Evolutionary conservation across 2,888 invertebrate species (phyloP), one percentile per base, ranked within the genome.

Genomic region (Leucophora obtusa): DNA sequence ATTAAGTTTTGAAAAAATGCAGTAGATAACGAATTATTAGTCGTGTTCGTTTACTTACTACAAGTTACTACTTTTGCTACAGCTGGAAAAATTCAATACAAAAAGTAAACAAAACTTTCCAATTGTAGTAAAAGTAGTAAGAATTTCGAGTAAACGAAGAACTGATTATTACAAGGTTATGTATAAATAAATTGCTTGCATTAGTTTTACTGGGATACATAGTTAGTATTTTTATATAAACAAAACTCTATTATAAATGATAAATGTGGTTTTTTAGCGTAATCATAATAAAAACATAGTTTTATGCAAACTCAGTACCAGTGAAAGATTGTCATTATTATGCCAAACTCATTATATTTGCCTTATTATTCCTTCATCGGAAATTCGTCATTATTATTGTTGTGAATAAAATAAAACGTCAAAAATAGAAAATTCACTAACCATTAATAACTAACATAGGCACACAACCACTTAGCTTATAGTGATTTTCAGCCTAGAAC

Each of bases 221-320:
- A 14, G 38, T 11, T 11, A 11, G 38, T 38, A 28, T 7, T 28
- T 28, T 38, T 38, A 38, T 38, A 38, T 38, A 2, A 38, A 28
- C 50, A 50, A 69, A 76, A 18, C 21, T 71, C 70, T 53, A 65
- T 59, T 54, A 70, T 47, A 63, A 69, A 71, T 77, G 65, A 71
- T 77, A 59, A 5, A 65, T 77, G 65, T 38, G 38, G 38, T 38
- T 38, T 38, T 7, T 38, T 38, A 38, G 11, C 38, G 11, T 38
- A 38, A 38, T 38, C 38, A 38, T 38, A 38, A 7, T 3, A 38
- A 38, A 38, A 38, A 9, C 38, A 11, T 11, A 38, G 38, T 38
- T 28, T 28, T 28, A 28, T 28, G 7, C 38, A 38, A 38, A 10
- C 38, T 10, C 11, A 11, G 14, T 38, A 14, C 11, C 38, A 38